These are phyloP conservation scores for Hyphantria cunea DNA, from an alignment of 1,140 invertebrate species.

Conservation along the genomic window DNA sequence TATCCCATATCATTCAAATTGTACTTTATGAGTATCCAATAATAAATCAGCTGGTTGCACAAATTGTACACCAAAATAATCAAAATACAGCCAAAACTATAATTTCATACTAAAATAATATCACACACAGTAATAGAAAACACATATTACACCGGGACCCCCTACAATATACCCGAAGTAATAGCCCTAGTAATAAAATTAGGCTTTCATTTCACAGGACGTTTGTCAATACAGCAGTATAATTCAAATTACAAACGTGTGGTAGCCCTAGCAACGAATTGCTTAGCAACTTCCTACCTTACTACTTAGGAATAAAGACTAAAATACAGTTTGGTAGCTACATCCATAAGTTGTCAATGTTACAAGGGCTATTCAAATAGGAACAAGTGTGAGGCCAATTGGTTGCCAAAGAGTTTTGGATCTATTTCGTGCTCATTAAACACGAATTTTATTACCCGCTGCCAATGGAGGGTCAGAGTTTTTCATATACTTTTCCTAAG, in stretches of 20 bases:
- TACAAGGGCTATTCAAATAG: slow-evolving; percentile 12
- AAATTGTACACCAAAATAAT: neutral
- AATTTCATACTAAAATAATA: neutral
- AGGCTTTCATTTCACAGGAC: slow-evolving; percentile 56
- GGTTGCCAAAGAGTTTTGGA: slow-evolving; percentile 11
- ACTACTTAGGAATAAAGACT: neutral
- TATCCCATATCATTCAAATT: no score
- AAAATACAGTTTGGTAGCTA: neutral
- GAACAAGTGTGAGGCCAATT: slow-evolving; percentile 16
- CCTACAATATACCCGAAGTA: slow-evolving; percentile 14
- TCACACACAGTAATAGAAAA: neutral
- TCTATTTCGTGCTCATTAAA: slow-evolving; percentile 5
- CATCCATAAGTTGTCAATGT: neutral
- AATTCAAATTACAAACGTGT: slow-evolving; percentile 8
- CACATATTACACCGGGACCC: neutral
- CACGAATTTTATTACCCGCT: neutral
- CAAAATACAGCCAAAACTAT: neutral
- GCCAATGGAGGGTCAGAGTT: no score
- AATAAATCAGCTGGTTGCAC: no score
- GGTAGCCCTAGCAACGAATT: neutral
- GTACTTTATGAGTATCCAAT: no score
- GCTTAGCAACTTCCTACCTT: slow-evolving; percentile 9
- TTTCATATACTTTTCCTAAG: no score
- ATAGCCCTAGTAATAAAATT: slow-evolving; percentile 52
- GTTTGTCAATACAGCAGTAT: slow-evolving; percentile 37